Base-by-base conservation (phyloP, 1,140 invertebrate genomes). In the Drosophila fuyamai region DNA sequence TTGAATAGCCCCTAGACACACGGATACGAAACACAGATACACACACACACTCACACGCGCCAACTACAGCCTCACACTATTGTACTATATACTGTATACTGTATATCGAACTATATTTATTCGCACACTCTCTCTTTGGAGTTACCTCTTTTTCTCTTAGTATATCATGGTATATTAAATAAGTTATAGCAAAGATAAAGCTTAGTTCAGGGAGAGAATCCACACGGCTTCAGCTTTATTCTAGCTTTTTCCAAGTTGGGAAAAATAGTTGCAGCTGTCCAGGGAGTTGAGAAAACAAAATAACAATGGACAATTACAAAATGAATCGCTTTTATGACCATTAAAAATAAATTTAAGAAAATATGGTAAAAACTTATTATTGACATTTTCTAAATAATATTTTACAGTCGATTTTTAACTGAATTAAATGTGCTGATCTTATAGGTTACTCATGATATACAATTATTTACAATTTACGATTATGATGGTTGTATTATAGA, bases 1-100 rank as follows among this genome's bases (percentile, higher is more conserved):
- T 29, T 18, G 13, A 75, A 78, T 62, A 59, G 59, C 65, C 55
- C 51, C 36, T 7, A 38, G 23, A 44, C 12, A 68, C 54, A 54
- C 27, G 13, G 16, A 35, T 14, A 54, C 63, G 29, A 62, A 38
- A 67, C 68, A 81, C 61, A 23, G 43, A 36, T 38, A 81, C 51
- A 60, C 41, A 72, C 60, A 40, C 29, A 51, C 48, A 1, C 23
- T n/a, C 50, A 86, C 74, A 54, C 54, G 58, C 59, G 40, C 32
- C 40, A 38, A 75, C 47, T 68, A 66, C 60, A 63, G 40, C 55
- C 18, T 38, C 14, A 66, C 60, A 46, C 63, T 60, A 27, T 43
- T 63, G 55, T 63, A 63, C 46, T 50, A 71, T 82, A 65, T 80
- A 72, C 10, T 82, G 60, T 80, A 72, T 16, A 16, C 36, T 38